Base-by-base conservation (phyloP, 2,113 vertebrate genomes). In the Equus przewalskii region DNA sequence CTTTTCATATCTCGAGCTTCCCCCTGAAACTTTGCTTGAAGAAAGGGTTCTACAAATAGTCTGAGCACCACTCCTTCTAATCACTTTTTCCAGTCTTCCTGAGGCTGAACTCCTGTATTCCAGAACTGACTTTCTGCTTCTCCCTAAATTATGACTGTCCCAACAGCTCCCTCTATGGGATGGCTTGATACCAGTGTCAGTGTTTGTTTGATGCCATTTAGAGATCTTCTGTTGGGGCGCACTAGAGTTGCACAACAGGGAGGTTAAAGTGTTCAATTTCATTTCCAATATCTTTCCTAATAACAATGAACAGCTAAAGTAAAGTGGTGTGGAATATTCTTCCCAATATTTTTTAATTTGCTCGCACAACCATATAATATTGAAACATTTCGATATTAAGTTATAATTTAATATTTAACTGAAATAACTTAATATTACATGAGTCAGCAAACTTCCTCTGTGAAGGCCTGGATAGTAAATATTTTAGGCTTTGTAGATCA, bases 271-370 rank as follows among this genome's bases (percentile, higher is more conserved):
- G 14, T 49, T 72, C 41, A 72, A 30, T 84, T 95, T 92, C 92
- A 64, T 90, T 96, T 76, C 46, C 15, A 80, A 15, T 75, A 89
- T 13, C 60, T 69, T 89, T 82, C n/a, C 18, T 81, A 36, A 82
- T 14, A 92, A 91, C 56, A 56, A 91, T 78, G 65, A 64, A 87
- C 60, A 92, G 83, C 44, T 76, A 93, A 56, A 90, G 2, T 76
- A 41, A 96, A 80, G 46, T 64, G 21, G 46, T 69, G 7, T 79
- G 6, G 13, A 64, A 49, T 91, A 73, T 10, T 33, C 13, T 81
- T 94, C 10, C 51, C 13, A 86, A 64, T 80, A 89, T 62, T 96
- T 80, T 96, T 79, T 33, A 95, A 95, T 81, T 96, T 30, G 3
- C 4, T 93, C 56, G 73, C 6, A 92, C 8, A 79, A 49, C 64